Evolutionary conservation across 2,113 vertebrate genomes (phyloP).

Genomic region (Macquaria ambigua): DNA sequence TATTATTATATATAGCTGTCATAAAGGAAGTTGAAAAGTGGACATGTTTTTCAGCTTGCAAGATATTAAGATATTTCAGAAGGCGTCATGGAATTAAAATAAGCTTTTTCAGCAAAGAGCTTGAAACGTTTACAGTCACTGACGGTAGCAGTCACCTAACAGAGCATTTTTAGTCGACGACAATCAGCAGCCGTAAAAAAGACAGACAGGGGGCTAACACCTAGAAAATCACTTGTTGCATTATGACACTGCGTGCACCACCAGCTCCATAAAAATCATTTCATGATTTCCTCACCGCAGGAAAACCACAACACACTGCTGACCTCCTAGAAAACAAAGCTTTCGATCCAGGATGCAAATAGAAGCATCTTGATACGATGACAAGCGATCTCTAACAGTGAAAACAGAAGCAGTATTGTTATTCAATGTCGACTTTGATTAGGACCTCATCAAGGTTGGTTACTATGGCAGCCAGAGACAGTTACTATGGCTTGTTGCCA

Average conservation of each 20-base stretch:
- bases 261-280: background rate
- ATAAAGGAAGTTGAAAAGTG: background rate
- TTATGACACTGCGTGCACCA: background rate
- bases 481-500: slow-evolving; percentile 55
- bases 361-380: background rate
- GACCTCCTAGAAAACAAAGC: background rate
- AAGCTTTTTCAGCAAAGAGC: background rate
- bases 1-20: no score
- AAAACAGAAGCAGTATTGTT: slow-evolving; percentile 29
- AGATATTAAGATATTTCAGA: slow-evolving; percentile 2
- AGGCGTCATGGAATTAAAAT: background rate
- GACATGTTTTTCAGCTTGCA: background rate
- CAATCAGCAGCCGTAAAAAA: background rate
- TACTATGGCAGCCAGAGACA: slow-evolving; percentile 56
- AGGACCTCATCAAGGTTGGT: slow-evolving; percentile 46
- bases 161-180: background rate
- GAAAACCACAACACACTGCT: background rate
- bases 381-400: slow-evolving; percentile 1
- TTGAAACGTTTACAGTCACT: background rate
- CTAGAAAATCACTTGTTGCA: slow-evolving; percentile 16
- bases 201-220: background rate
- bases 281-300: background rate
- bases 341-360: background rate
- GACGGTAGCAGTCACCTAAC: background rate
- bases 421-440: slow-evolving; percentile 50